Evolutionary conservation across 2,888 invertebrate species (phyloP).

Genomic region (Cheilosia vulpina): DNA sequence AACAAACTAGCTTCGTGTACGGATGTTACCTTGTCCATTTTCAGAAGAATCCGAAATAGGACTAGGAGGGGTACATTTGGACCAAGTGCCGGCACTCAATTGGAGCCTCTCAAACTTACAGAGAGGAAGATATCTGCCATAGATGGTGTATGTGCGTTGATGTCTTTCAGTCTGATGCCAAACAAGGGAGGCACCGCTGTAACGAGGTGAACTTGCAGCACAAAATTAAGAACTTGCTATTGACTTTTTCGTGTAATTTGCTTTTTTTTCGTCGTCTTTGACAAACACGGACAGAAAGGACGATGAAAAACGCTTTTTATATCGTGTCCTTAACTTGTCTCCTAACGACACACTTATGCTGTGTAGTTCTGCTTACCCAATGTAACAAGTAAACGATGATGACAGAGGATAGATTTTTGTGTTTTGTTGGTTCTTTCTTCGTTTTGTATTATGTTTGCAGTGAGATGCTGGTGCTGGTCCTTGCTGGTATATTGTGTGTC

Average conservation of each 20-base stretch:
- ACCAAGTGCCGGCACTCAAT: conserved; percentile 13
- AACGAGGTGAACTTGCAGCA: conserved; percentile 57
- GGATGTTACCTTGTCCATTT: conserved; percentile 72
- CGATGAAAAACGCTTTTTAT: conserved; percentile 28
- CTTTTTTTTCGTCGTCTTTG: conserved; percentile 33
- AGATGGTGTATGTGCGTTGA: conserved; percentile 8
- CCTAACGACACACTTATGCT: conserved; percentile 56
- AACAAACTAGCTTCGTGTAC: conserved; percentile 74
- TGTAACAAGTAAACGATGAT: conserved; percentile 66
- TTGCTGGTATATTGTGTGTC: conserved; percentile 35
- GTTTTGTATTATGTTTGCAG: conserved; percentile 23
- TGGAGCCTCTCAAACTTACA: conserved; percentile 21
- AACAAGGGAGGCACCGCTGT: conserved; percentile 11
- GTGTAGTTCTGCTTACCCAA: conserved; percentile 55
- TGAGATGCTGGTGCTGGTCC: background rate
- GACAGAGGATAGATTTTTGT: conserved; percentile 35
- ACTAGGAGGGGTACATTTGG: conserved; percentile 13
- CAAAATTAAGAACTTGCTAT: conserved; percentile 69
- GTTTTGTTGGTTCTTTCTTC: conserved; percentile 8
- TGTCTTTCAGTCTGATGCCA: conserved; percentile 1
- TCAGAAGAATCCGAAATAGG: conserved; percentile 25
- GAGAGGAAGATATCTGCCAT: background rate
- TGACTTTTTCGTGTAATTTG: conserved; percentile 48
- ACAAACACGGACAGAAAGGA: conserved; percentile 37
- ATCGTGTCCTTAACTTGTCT: conserved; percentile 43